Evolutionary conservation across 2,113 vertebrate genomes (phyloP).

Genomic region (Carlito syrichta): DNA sequence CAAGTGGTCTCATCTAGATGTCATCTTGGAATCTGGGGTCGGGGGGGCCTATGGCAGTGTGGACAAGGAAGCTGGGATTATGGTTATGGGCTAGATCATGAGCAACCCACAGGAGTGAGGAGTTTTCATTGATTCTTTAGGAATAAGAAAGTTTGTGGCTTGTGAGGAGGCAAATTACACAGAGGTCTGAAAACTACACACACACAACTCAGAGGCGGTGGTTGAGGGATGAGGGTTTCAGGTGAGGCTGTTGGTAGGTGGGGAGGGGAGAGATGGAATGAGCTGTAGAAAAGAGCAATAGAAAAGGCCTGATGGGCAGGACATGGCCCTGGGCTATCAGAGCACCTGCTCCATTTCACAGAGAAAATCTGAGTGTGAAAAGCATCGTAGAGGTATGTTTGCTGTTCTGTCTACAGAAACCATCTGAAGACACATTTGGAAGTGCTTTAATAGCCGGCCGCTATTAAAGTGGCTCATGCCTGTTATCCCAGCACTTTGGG

Average conservation of each 20-base stretch:
- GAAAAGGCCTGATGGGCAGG: no score
- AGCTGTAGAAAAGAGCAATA: no score
- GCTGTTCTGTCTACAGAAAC: not conserved
- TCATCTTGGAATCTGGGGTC: not conserved
- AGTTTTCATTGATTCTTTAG: not conserved
- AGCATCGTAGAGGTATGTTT: not conserved
- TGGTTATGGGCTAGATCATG: not conserved
- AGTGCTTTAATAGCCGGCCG: not conserved
- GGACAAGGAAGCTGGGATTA: not conserved
- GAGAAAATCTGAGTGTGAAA: not conserved
- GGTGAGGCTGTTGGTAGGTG: not conserved
- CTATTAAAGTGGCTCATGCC: no score
- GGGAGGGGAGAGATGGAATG: no score
- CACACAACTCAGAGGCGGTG: not conserved
- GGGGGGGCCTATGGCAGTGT: not conserved
- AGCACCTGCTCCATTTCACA: not conserved
- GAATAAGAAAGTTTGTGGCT: slow-evolving; percentile 6
- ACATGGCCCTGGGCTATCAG: not conserved
- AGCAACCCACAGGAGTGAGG: not conserved
- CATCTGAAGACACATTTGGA: not conserved
- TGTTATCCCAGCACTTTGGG: no score
- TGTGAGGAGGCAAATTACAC: not conserved
- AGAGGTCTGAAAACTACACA: not conserved
- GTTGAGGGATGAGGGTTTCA: not conserved
- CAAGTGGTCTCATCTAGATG: not conserved